A percentile compares a stretch with the other conserved stretches of the same genome.
phyloP scores from a whole-genome alignment of 92 coral and sea anemone genomes.

The Epizoanthus stellaris region DNA sequence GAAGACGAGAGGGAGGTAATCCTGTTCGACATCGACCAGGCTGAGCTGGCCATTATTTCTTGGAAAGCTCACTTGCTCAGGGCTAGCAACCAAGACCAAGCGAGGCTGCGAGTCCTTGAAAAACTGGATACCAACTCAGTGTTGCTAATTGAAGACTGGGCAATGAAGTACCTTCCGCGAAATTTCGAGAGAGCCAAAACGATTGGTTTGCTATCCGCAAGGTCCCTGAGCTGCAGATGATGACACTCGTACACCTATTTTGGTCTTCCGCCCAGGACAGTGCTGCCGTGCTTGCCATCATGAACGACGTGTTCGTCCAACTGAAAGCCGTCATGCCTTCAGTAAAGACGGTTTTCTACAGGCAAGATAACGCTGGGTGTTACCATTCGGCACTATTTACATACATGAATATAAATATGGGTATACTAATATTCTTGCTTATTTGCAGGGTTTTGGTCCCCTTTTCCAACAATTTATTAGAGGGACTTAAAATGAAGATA shows the following conservation, averaged over 20 bases:
- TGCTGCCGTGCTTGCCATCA: conserved; percentile 16
- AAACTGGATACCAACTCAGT: conserved; percentile 20
- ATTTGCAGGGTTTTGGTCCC: not conserved
- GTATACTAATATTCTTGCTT: not conserved
- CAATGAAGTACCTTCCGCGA: conserved; percentile 22
- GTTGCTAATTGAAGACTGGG: conserved; percentile 32
- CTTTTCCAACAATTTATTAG: not conserved
- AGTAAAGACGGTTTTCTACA: conserved; percentile 5
- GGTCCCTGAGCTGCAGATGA: conserved; percentile 33
- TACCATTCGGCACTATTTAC: conserved; percentile 20
- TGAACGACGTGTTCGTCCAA: conserved; percentile 22
- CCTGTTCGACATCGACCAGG: conserved; percentile 20
- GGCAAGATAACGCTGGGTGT: conserved; percentile 35
- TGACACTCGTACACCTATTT: conserved; percentile 36
- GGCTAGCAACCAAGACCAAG: conserved; percentile 33
- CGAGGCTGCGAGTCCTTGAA: conserved; percentile 7
- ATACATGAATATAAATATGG: not conserved
- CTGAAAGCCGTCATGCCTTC: conserved; percentile 26
- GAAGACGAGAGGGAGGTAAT: conserved; percentile 21
- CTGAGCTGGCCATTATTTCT: conserved; percentile 16
- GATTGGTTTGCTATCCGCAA: conserved; percentile 36
- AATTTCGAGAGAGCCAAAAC: conserved; percentile 28
- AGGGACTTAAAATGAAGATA: not conserved
- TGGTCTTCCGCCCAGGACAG: conserved; percentile 28
- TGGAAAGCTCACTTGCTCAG: conserved; percentile 34